Conservation (phyloP, 92 coral and sea anemone species). For the Porites evermanni region DNA sequence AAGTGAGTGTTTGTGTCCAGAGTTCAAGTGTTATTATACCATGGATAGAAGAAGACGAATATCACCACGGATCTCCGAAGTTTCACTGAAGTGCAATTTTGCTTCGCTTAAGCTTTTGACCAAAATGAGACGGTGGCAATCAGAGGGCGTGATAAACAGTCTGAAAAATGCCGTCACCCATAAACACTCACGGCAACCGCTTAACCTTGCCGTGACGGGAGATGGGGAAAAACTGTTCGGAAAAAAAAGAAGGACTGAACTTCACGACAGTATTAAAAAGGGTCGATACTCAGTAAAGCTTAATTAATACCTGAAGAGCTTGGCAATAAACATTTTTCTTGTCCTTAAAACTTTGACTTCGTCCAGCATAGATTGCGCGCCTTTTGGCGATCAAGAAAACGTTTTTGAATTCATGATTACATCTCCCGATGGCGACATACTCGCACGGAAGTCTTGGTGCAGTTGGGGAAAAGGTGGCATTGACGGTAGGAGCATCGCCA, state of each 20-base stretch:
- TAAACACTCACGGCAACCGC: too few relatives aligned
- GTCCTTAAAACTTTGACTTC: neutral
- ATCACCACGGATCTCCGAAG: too few relatives aligned
- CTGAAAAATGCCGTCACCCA: too few relatives aligned
- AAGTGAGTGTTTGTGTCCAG: too few relatives aligned
- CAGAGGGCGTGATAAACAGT: too few relatives aligned
- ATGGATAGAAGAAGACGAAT: too few relatives aligned
- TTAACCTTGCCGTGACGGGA: neutral
- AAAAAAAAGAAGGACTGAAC: neutral
- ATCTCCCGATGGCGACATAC: conserved; percentile 50
- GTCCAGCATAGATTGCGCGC: neutral
- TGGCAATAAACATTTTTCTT: conserved; percentile 42
- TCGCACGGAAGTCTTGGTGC: conserved; percentile 39
- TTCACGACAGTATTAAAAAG: neutral
- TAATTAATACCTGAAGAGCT: conserved; percentile 61
- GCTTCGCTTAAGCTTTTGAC: too few relatives aligned
- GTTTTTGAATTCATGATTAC: conserved; percentile 59
- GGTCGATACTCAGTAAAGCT: neutral
- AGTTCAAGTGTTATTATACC: too few relatives aligned
- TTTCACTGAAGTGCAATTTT: too few relatives aligned
- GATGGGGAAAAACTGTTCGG: neutral
- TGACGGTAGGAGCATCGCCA: neutral
- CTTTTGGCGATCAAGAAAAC: conserved; percentile 13
- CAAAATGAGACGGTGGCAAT: too few relatives aligned
- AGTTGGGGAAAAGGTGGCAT: neutral